phyloP scores from a whole-genome alignment of 92 coral and sea anemone species.

The Ricordea florida region DNA sequence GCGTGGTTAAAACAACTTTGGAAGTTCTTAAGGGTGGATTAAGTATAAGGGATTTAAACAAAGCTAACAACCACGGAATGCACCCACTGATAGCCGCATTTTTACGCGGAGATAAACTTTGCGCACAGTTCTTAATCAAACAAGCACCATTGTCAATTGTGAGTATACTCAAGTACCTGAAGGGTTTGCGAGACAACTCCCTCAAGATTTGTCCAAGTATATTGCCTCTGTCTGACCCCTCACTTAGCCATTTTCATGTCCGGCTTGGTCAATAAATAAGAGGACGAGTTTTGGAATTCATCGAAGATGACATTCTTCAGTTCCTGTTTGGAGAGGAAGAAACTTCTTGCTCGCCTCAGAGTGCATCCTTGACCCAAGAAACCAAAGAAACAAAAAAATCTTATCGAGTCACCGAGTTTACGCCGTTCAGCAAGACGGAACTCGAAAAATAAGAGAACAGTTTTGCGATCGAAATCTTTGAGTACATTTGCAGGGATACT shows the following conservation, averaged over 20 bases:
- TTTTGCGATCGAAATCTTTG: no score
- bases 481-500: not conserved
- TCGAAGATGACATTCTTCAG: constrained; percentile 55
- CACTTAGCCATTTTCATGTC: constrained; percentile 2
- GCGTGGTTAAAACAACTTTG: constrained; percentile 52
- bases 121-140: constrained; percentile 66
- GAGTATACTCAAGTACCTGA: constrained; percentile 62
- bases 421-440: no score
- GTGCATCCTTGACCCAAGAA: not conserved
- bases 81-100: constrained; percentile 78
- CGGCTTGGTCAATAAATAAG: constrained; percentile 8
- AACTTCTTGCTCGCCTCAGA: not conserved
- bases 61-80: constrained; percentile 85
- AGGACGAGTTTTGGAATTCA: not conserved
- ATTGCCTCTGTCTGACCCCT: constrained; percentile 16
- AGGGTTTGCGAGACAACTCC: constrained; percentile 9
- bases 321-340: constrained; percentile 73
- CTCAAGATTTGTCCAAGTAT: constrained; percentile 1
- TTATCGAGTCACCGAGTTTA: not conserved
- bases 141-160: constrained; percentile 63
- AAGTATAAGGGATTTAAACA: constrained; percentile 35
- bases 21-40: constrained; percentile 26
- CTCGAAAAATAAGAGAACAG: no score
- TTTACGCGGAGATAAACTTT: constrained; percentile 60
- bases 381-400: not conserved